Evolutionary conservation across 2,113 vertebrate species (phyloP).

Genomic region (Cochlearius cochlearius): DNA sequence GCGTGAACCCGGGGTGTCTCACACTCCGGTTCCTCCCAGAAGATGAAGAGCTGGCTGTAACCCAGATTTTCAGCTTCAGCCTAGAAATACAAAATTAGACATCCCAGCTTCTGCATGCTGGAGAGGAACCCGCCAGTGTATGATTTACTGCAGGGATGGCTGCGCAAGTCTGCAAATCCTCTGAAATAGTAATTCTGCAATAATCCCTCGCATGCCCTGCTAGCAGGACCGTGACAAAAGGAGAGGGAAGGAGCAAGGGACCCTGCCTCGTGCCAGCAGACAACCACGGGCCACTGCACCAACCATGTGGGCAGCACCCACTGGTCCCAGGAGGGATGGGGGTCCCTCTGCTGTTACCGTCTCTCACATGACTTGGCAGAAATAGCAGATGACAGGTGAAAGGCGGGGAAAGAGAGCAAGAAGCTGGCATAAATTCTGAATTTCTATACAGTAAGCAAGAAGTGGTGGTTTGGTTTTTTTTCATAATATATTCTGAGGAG

Average conservation of each 20-base stretch:
- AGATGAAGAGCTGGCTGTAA: neutral
- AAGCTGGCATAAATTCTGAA: neutral
- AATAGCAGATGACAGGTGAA: neutral
- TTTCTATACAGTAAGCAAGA: neutral
- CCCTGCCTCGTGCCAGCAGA: neutral
- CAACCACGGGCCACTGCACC: rapidly evolving
- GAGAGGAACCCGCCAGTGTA: neutral
- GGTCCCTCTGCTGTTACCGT: neutral
- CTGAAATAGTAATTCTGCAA: neutral
- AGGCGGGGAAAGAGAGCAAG: neutral
- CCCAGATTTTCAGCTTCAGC: neutral
- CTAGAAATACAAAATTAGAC: neutral
- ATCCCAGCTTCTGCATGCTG: neutral
- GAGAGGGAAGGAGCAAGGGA: neutral
- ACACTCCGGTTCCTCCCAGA: neutral
- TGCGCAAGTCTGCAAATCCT: neutral
- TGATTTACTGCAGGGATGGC: neutral
- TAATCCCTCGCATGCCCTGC: neutral
- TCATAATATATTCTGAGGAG: neutral
- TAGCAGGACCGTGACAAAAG: neutral
- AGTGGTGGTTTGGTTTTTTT: neutral
- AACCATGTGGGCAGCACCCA: neutral
- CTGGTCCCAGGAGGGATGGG: neutral
- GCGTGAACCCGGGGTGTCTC: rapidly evolving
- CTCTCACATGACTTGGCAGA: neutral